Conservation (phyloP, 2,888 invertebrate species). For the Stegophylla sp. region DNA sequence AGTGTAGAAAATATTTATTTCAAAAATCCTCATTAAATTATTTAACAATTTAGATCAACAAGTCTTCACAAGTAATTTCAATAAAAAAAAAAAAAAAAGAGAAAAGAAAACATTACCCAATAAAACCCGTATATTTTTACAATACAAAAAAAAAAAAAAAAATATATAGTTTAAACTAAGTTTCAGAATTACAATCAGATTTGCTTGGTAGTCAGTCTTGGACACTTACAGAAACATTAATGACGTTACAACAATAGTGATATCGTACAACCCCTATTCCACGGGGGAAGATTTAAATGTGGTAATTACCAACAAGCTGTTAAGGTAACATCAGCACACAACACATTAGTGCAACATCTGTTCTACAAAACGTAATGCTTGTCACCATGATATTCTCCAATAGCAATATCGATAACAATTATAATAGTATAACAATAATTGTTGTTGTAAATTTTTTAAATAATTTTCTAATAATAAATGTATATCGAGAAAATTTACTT, state of each 20-base stretch:
- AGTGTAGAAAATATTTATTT: background rate
- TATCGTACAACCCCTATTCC: background rate
- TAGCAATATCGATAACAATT: background rate
- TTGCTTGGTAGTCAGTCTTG: background rate
- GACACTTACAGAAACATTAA: constrained; percentile 32
- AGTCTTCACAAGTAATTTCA: no score
- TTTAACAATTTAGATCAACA: background rate
- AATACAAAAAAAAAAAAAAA: background rate
- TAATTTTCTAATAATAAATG: no score
- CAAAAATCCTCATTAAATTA: background rate
- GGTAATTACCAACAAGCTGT: constrained; percentile 36
- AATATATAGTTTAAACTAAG: background rate
- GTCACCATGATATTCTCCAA: background rate
- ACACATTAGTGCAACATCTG: constrained; percentile 48
- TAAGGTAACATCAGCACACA: background rate
- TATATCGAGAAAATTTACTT: no score
- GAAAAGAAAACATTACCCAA: no score
- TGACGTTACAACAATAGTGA: constrained; percentile 17
- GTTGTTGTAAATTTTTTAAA: no score
- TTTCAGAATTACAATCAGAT: background rate
- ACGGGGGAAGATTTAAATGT: constrained; percentile 13
- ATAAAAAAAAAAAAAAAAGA: no score
- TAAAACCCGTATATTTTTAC: background rate
- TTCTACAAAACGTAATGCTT: background rate
- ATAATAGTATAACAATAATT: no score